A percentile compares a stretch with the other conserved stretches of the same genome.
Conservation (phyloP, 1,140 invertebrate species). For the Aphis craccivora region DNA sequence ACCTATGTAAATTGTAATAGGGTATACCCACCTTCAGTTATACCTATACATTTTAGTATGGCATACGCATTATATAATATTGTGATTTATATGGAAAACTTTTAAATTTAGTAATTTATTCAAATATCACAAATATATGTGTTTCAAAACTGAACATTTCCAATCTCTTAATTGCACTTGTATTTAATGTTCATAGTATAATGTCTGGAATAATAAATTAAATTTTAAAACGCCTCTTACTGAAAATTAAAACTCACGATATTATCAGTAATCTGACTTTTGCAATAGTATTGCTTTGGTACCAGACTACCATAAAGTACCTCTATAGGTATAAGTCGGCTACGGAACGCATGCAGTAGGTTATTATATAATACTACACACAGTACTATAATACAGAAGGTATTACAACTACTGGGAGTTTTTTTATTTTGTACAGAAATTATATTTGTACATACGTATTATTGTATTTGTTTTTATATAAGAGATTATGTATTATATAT, state of each 20-base stretch:
- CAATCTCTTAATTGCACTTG: neutral
- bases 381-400: neutral
- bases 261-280: neutral
- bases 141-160: neutral
- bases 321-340: neutral
- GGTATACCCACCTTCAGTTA: neutral
- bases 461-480: neutral
- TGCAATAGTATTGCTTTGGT: neutral
- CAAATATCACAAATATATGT: neutral
- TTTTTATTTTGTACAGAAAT: neutral
- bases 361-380: too few species aligned
- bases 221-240: neutral
- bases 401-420: neutral
- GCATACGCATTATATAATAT: neutral
- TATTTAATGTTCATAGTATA: neutral
- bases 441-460: neutral
- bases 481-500: neutral
- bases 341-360: neutral
- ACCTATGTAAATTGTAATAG: slow-evolving; percentile 18
- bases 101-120: slow-evolving; percentile 6
- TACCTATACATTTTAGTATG: neutral
- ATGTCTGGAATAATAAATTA: too few species aligned
- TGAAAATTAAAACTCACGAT: neutral
- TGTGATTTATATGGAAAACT: neutral
- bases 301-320: neutral